Evolutionary conservation across 2,797 vertebrate species (phyloP), one percentile per base, ranked within the genome.

Genomic region (Sebastes elongatus): DNA sequence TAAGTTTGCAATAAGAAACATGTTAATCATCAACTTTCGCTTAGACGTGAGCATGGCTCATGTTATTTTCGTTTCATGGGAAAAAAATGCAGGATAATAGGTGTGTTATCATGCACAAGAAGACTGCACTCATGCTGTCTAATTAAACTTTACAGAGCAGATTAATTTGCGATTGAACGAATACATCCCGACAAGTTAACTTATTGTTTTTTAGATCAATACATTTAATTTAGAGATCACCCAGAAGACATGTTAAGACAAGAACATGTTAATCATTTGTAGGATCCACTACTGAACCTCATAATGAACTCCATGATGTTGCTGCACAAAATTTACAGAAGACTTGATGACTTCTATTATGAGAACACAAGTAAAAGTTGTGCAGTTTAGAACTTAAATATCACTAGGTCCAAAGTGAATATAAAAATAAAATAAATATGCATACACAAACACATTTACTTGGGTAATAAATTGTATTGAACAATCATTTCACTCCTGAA

Each of bases 361-460:
- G 7, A 53, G 22, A 4, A 52, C 28, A 4, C 3, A 13, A 60
- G 16, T 20, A 42, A 22, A 20, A 38, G 14, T 57, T 27, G 18
- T 46, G 20, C 38, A 60, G 13, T 30, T 53, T 60, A 20, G 4
- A 18, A 20, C 46, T 63, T 0, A 67, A 62, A 46, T n/a, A 60
- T 62, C 5, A 33, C 11, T 7, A 25, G n/a, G 3, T 61, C 22
- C 13, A 46, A 35, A 57, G 9, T 28, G 32, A 23, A 10, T 6
- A 55, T 28, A 20, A 69, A 63, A 60, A 55, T 28, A 22, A 69
- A 63, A 69, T 16, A 64, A 22, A 73, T n/a, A 82, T 57, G 16
- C 66, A 86, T 23, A 76, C 22, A 86, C 23, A 75, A 81, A 73
- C 16, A 78, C 64, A 78, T 83, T 83, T 80, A 61, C 59, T 83